Evolutionary conservation across 2,113 vertebrate genomes (phyloP).

Genomic region (Alligator sinensis): DNA sequence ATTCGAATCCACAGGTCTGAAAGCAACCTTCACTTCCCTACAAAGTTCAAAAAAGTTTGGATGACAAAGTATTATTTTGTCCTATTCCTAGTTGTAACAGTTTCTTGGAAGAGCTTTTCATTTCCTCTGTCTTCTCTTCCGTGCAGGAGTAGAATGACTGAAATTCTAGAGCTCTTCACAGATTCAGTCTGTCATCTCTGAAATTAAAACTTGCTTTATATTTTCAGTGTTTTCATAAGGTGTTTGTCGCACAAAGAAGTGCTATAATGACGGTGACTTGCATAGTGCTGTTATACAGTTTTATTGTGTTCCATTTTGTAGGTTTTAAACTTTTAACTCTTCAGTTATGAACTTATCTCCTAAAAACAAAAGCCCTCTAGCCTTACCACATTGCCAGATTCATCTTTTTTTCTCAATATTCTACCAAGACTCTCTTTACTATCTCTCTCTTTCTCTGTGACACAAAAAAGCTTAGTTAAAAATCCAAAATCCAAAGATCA

Average conservation of each 20-base stretch:
- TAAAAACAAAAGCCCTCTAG: background rate
- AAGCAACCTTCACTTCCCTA: background rate
- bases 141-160: background rate
- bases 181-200: background rate
- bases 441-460: slow-evolving; percentile 8
- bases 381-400: slow-evolving; percentile 11
- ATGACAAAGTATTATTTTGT: background rate
- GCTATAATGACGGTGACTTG: background rate
- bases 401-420: slow-evolving; percentile 16
- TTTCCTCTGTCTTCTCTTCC: background rate
- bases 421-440: slow-evolving; percentile 35
- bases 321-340: slow-evolving; percentile 25
- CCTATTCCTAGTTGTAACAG: background rate
- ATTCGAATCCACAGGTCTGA: background rate
- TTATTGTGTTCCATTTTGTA: background rate
- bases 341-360: slow-evolving; percentile 32
- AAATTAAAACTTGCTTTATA: background rate
- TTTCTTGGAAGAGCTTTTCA: background rate
- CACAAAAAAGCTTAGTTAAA: background rate
- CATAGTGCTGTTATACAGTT: background rate
- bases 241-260: background rate
- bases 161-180: background rate
- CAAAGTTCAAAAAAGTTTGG: background rate
- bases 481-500: background rate
- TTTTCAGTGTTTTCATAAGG: background rate